Base-by-base conservation (phyloP, 2,113 vertebrate species). In the Pedetes capensis region DNA sequence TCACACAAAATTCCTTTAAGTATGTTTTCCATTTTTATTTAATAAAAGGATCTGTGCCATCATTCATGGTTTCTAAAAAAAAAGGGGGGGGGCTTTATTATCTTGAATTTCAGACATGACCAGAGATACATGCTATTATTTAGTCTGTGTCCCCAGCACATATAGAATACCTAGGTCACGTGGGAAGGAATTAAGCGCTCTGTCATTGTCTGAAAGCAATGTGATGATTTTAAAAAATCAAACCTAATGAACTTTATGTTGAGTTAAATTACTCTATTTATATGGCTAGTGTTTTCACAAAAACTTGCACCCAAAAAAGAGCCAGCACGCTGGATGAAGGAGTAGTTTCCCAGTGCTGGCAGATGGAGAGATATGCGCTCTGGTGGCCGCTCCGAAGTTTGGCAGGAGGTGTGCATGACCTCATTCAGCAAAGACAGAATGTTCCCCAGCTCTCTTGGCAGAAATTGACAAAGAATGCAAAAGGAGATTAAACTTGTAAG, bases 361-460 rank as follows among this genome's bases (percentile, higher is more conserved):
- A 96, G 95, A 94, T 66, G 64, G 89, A 90, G 87, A 95, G 76
- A 53, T 64, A 55, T 12, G 16, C 42, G 42, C n/a, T 83, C 32
- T 57, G 78, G 66, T 76, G 80, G 95, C 93, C 93, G 81, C 51
- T 89, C 80, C 29, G 29, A 71, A 53, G 76, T 49, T 44, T 96
- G 97, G 97, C 97, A 92, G 78, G 11, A 27, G 13, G 2, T 57
- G 63, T 34, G 20, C 16, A 86, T 95, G 92, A 94, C 85, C 81
- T 97, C 95, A 96, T 79, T 53, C 47, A 74, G n/a, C 79, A 80
- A 68, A 88, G 97, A 93, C 44, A 96, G 95, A 94, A 79, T 20
- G 61, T 69, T 93, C 87, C 92, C n/a, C 2, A 37, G 47, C n/a
- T 51, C 84, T 84, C 59, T 89, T 92, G 91, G 94, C 93, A 97